Conservation (phyloP, 2,888 invertebrate genomes). For the Pycnomerus fuliginosus region DNA sequence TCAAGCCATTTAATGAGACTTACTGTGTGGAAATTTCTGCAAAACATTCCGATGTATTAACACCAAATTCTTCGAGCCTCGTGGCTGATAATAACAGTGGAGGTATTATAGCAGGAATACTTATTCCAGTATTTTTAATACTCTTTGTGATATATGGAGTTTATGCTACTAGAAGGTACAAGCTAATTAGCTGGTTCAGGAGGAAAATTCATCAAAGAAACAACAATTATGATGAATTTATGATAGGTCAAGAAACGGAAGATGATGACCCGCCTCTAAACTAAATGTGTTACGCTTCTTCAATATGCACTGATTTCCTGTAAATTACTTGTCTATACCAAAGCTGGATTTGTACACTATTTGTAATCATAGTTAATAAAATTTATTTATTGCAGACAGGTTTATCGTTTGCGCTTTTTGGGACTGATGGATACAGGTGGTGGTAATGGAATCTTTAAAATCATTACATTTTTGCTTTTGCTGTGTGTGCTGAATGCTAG, state of each 20-base stretch:
- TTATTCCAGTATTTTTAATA: slow-evolving; percentile 47
- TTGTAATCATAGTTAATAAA: slow-evolving; percentile 18
- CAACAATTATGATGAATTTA: slow-evolving; percentile 51
- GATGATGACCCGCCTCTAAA: slow-evolving; percentile 48
- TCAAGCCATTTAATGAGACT: slow-evolving; percentile 32
- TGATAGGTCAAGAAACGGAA: slow-evolving; percentile 52
- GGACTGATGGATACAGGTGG: slow-evolving; percentile 31
- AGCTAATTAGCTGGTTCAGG: slow-evolving; percentile 44
- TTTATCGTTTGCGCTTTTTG: slow-evolving; percentile 32
- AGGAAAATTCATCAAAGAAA: slow-evolving; percentile 47
- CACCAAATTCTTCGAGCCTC: slow-evolving; percentile 39
- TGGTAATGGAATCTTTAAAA: slow-evolving; percentile 45
- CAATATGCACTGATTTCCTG: background rate
- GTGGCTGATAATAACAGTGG: slow-evolving; percentile 40
- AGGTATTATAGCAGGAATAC: slow-evolving; percentile 44
- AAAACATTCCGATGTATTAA: slow-evolving; percentile 15
- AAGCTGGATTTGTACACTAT: slow-evolving; percentile 21
- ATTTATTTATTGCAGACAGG: slow-evolving; percentile 21
- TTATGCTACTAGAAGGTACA: slow-evolving; percentile 45
- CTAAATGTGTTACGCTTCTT: slow-evolving; percentile 19
- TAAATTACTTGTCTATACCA: slow-evolving; percentile 11
- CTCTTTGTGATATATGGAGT: slow-evolving; percentile 47
- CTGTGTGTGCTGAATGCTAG: slow-evolving; percentile 39
- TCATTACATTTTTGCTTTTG: slow-evolving; percentile 30
- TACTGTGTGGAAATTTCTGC: slow-evolving; percentile 21